Conservation (phyloP, 2,888 invertebrate species). For the Synergus laeviventris region DNA sequence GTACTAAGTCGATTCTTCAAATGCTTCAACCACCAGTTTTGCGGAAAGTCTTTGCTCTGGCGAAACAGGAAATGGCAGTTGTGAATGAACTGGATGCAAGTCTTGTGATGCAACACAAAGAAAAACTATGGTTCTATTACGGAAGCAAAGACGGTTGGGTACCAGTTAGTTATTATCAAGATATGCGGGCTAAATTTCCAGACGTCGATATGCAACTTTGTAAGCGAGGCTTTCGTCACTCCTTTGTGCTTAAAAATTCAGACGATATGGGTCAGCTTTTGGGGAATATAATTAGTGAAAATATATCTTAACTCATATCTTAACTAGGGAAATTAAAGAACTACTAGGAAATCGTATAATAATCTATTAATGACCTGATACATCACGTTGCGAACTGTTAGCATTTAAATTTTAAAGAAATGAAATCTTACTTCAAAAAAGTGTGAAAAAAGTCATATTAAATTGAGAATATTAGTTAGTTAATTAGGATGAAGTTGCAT, state of each 20-base stretch:
- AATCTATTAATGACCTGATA: background rate
- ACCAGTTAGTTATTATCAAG: slow-evolving; percentile 84
- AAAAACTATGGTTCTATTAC: slow-evolving; percentile 87
- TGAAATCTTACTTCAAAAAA: background rate
- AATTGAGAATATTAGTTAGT: background rate
- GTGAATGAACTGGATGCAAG: slow-evolving; percentile 83
- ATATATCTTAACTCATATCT: slow-evolving; percentile 56
- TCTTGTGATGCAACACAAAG: slow-evolving; percentile 79
- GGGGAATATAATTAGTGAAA: slow-evolving; percentile 66
- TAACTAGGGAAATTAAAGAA: slow-evolving; percentile 4
- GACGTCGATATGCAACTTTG: slow-evolving; percentile 81
- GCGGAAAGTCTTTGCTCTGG: slow-evolving; percentile 83
- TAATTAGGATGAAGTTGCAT: background rate
- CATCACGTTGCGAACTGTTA: background rate
- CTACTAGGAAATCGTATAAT: background rate
- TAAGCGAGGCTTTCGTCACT: slow-evolving; percentile 82
- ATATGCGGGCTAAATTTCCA: slow-evolving; percentile 81
- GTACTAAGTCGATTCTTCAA: slow-evolving; percentile 78
- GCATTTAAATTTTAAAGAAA: background rate
- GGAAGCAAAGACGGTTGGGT: slow-evolving; percentile 90
- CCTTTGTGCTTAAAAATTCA: slow-evolving; percentile 86
- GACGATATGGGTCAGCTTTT: slow-evolving; percentile 77
- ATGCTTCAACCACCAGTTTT: slow-evolving; percentile 80
- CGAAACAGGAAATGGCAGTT: slow-evolving; percentile 87
- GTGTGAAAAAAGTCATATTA: background rate